Percentiles rank a stretch among this genome's conserved stretches.
Conservation (phyloP, 2,888 invertebrate species). For the Gymnoscelis rufifasciata region DNA sequence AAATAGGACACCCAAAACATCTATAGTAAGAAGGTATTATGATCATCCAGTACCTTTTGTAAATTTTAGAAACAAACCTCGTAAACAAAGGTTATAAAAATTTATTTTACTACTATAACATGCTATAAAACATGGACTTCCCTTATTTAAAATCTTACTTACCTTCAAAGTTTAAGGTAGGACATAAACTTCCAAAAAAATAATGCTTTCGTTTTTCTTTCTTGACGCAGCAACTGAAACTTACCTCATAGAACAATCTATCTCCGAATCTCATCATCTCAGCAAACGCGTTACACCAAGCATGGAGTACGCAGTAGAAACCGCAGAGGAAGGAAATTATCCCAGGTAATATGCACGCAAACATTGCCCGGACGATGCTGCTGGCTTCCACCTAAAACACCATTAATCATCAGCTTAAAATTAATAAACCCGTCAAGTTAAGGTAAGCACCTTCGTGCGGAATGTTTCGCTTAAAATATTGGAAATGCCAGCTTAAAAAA, state of each 20-base stretch:
- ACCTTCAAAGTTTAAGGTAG: too few species aligned
- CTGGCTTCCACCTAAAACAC: slow-evolving; percentile 58
- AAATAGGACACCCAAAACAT: too few species aligned
- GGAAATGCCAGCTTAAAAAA: neutral
- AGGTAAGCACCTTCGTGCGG: neutral
- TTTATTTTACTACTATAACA: too few species aligned
- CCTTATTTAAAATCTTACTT: too few species aligned
- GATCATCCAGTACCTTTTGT: too few species aligned
- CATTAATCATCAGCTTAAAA: slow-evolving; percentile 1
- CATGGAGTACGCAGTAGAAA: slow-evolving; percentile 93
- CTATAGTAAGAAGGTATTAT: too few species aligned
- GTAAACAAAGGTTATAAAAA: too few species aligned
- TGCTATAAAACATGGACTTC: too few species aligned
- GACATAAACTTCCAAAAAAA: too few species aligned
- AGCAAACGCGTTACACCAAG: slow-evolving; percentile 94
- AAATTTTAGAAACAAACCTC: too few species aligned
- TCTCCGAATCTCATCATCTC: slow-evolving; percentile 93
- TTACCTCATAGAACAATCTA: slow-evolving; percentile 82
- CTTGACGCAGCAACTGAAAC: too few species aligned
- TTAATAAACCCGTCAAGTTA: slow-evolving; percentile 1
- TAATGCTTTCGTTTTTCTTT: too few species aligned
- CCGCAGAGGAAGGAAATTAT: slow-evolving; percentile 84
- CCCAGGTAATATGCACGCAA: slow-evolving; percentile 87
- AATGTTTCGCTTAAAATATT: slow-evolving; percentile 3
- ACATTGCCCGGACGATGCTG: slow-evolving; percentile 79